Evolutionary conservation across 2,888 invertebrate genomes (phyloP).

Genomic region (Operophtera brumata): DNA sequence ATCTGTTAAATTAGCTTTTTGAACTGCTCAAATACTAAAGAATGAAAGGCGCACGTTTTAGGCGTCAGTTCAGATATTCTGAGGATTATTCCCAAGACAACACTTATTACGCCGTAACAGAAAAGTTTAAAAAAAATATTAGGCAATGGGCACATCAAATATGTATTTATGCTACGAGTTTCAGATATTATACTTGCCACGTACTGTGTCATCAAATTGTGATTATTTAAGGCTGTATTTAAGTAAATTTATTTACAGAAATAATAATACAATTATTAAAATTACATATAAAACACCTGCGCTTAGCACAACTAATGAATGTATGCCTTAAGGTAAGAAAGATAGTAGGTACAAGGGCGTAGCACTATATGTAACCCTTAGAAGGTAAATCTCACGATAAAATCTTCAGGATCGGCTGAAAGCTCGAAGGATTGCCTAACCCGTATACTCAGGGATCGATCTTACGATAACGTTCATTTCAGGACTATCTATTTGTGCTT

Average conservation of each 20-base stretch:
- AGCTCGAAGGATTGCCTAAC: background rate
- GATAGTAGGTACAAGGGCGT: too few relatives aligned
- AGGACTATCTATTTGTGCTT: background rate
- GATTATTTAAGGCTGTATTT: too few relatives aligned
- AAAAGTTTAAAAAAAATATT: background rate
- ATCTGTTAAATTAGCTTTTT: background rate
- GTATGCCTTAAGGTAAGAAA: too few relatives aligned
- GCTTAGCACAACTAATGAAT: too few relatives aligned
- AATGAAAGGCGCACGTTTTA: background rate
- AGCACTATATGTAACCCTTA: background rate
- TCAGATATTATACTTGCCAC: too few relatives aligned
- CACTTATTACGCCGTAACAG: background rate
- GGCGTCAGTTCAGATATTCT: background rate
- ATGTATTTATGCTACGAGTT: background rate
- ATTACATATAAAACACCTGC: too few relatives aligned
- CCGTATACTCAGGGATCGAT: constrained; percentile 7
- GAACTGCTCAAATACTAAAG: too few relatives aligned
- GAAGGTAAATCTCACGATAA: background rate
- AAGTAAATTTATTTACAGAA: too few relatives aligned
- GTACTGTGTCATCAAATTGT: too few relatives aligned
- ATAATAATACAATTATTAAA: too few relatives aligned
- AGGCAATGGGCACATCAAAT: background rate
- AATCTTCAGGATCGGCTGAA: background rate
- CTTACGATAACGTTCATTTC: background rate
- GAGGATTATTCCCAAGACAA: background rate